Percentiles rank a stretch among this genome's conserved stretches.
Conservation (phyloP, 2,113 vertebrate species). For the Cebus imitator region DNA sequence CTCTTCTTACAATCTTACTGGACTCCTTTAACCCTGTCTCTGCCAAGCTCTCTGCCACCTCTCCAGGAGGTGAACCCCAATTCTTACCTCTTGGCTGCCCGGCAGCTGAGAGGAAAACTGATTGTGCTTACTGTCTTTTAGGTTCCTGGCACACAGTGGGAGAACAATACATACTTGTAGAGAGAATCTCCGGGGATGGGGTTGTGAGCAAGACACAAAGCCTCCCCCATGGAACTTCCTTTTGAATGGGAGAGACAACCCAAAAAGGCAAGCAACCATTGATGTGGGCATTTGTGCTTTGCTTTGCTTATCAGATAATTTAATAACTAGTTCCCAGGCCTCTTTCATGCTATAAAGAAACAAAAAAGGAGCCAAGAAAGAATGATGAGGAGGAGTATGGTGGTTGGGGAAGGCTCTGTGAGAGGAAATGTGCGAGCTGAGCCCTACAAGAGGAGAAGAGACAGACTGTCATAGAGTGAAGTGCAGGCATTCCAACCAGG, state of each 20-base stretch:
- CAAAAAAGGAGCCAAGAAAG: background rate
- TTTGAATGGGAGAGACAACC: background rate
- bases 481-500: fast-evolving
- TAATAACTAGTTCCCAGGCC: background rate
- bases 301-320: background rate
- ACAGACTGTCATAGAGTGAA: fast-evolving
- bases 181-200: background rate
- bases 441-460: background rate
- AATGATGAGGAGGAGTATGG: fast-evolving
- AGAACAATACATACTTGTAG: background rate
- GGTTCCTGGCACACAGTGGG: fast-evolving
- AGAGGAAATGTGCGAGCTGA: background rate
- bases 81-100: background rate
- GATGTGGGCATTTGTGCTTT: background rate
- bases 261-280: background rate
- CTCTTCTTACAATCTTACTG: no score
- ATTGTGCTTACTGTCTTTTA: background rate
- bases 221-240: background rate
- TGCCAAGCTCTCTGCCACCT: background rate
- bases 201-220: background rate
- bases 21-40: background rate
- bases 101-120: background rate
- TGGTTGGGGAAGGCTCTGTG: background rate
- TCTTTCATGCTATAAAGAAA: background rate
- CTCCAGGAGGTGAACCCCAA: fast-evolving